Evolutionary conservation across 2,797 vertebrate genomes (phyloP), one percentile per base, ranked within the genome.

Genomic region (Eulemur rubriventer): DNA sequence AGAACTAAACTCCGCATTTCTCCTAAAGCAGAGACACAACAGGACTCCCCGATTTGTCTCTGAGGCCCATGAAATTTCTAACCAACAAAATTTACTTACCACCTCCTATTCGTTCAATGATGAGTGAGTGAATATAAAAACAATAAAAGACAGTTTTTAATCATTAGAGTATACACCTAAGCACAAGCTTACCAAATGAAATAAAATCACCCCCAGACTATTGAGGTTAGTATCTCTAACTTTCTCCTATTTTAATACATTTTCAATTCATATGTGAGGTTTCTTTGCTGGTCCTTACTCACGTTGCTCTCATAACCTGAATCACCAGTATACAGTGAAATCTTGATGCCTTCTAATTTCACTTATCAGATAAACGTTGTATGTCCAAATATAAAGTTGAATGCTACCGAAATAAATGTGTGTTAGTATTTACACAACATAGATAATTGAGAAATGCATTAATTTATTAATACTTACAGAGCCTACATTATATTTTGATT

Each of bases 111-210:
- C 94, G 30, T 35, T 85, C 28, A 81, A 59, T 7, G 83, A 35
- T 38, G 8, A 79, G 28, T 88, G 13, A 38, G 24, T 57, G 55
- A 57, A 65, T 95, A 52, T 22, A 75, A 85, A 89, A 88, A 50
- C 52, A 96, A 80, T 80, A 82, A 91, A 70, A 93, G 33, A 78
- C 3, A 70, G 13, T 20, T 92, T 96, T 84, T 86, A 84, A 43
- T 6, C 57, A 41, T 69, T 93, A 85, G 9, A 73, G 43, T 50
- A 41, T n/a, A 12, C 67, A 55, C 0, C 9, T 30, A 61, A 26
- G n/a, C 33, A 81, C 28, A 63, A 33, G 4, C 2, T 52, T 20
- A 88, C n/a, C 24, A 88, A 73, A 48, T 48, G 24, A 95, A 67
- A 86, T 24, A 91, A 85, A 92, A 46, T 55, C 55, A 48, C 20